Base-by-base conservation (phyloP, 2,888 invertebrate species). In the Sphaeridia pumilis region DNA sequence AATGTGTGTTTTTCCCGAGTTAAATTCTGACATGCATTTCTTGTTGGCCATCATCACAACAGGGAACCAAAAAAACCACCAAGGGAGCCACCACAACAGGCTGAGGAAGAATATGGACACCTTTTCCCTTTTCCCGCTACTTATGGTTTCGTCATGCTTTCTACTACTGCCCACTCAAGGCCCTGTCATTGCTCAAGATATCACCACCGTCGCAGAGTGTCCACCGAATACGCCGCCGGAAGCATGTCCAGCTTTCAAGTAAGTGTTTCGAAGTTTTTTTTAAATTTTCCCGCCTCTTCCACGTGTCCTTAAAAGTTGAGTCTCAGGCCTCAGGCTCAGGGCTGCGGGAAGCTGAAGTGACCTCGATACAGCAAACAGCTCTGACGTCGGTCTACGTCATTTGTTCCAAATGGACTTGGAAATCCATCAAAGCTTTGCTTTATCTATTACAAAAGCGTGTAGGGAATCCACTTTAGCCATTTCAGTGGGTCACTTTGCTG, bases 121-220 rank as follows among this genome's bases (percentile, higher is more conserved):
- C 25, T 54, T 53, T 52, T 48, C 56, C 26, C 44, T 60, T 17
- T 57, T 59, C 46, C 59, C 59, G 45, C 46, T 61, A 22, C 52
- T 61, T 24, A 52, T 63, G 34, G 63, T 58, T 49, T 61, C 58
- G 27, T 61, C 58, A 54, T n/a, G n/a, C n/a, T n/a, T n/a, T n/a
- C 55, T 61, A 52, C 57, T 63, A 27, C 55, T 63, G 36, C 63
- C 63, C 21, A 63, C 58, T 49, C 55, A 61, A 21, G 63, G 57
- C 27, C 58, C 61, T 43, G 63, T 61, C 31, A 55, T 59, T 51
- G 63, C 63, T 47, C 59, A 60, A 51, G 55, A 57, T 41, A 46
- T 52, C 36, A 46, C 46, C 22, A 25, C 41, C 12, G 52, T 52
- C n/a, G 52, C 52, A 27, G 52, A 52, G 28, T 52, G 52, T 38